Base-by-base conservation (phyloP, 92 coral and sea anemone species). In the Nematostella vectensis region DNA sequence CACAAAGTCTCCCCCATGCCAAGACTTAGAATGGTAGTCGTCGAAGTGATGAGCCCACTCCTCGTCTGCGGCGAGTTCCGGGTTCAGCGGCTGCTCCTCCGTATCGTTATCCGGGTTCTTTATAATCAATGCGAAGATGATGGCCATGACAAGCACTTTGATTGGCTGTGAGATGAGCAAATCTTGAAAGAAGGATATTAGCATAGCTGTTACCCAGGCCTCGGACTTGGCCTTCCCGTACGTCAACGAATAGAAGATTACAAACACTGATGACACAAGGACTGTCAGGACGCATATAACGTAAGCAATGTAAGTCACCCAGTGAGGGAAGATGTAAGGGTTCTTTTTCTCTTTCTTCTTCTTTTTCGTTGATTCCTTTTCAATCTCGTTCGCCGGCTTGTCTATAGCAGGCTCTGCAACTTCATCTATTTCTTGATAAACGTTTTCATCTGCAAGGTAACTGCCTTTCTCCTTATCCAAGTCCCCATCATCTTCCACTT, bases 151-250 rank as follows among this genome's bases (percentile, higher is more conserved):
- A 2, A 88, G 47, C 24, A 88, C 96, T 29, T 88, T 88, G 40
- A 89, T 50, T 15, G 96, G 96, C 47, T 89, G 96, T 1, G 81
- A 72, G n/a, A 89, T 45, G 20, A 89, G 25, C 27, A 89, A 94
- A 48, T 84, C 94, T 64, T 89, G 94, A 83, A 82, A 71, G 33
- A 89, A 85, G 2, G 96, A 89, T 1, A 89, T 64, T 83, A 76
- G 69, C 85, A 85, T 85, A 11, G 82, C 75, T 24, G 80, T 58
- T 24, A 89, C 49, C 96, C 96, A 89, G 9, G 79, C 74, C 48
- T 76, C 82, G 3, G 96, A 80, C 57, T 84, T 89, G n/a, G 22
- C 80, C 40, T 59, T 74, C 0, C 96, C 96, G 39, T 71, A 88
- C 6, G 88, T 69, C 49, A 88, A 50, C 0, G 84, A 79, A 55